Evolutionary conservation across 2,888 invertebrate species (phyloP).

Genomic region (Dione juno): DNA sequence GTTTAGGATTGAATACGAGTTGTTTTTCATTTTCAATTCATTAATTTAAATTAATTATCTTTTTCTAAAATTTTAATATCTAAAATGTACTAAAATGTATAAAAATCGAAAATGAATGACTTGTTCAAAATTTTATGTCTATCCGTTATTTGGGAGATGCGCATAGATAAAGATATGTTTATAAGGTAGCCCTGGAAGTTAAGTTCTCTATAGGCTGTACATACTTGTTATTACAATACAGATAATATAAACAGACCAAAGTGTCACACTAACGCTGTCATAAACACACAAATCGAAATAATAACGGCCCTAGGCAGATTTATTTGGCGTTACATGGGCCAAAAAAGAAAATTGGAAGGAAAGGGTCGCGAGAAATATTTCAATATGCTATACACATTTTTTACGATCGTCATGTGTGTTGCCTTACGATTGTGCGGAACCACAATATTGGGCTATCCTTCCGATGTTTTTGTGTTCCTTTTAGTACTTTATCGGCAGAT

Average conservation of each 20-base stretch:
- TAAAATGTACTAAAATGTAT: no score
- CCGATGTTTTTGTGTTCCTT: slow-evolving; percentile 57
- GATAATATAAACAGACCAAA: slow-evolving; percentile 15
- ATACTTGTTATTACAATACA: no score
- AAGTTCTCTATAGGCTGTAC: no score
- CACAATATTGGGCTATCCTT: slow-evolving; percentile 70
- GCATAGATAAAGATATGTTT: no score
- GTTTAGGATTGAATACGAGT: no score
- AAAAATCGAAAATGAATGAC: no score
- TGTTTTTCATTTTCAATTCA: no score
- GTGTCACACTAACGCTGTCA: slow-evolving; percentile 26
- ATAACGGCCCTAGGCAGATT: slow-evolving; percentile 66
- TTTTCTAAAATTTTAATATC: no score
- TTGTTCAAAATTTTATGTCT: no score
- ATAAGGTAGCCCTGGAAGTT: no score
- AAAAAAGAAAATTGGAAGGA: slow-evolving; percentile 71
- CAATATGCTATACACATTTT: slow-evolving; percentile 81
- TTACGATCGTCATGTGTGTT: slow-evolving; percentile 77
- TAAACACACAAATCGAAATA: slow-evolving; percentile 46
- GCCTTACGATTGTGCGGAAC: slow-evolving; percentile 70
- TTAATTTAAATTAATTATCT: no score
- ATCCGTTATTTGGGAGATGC: no score
- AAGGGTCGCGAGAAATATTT: slow-evolving; percentile 79
- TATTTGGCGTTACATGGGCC: slow-evolving; percentile 68
- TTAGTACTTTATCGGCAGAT: slow-evolving; percentile 59